phyloP scores from a whole-genome alignment of 2,113 vertebrate genomes.

The Sphaerodactylus townsendi region DNA sequence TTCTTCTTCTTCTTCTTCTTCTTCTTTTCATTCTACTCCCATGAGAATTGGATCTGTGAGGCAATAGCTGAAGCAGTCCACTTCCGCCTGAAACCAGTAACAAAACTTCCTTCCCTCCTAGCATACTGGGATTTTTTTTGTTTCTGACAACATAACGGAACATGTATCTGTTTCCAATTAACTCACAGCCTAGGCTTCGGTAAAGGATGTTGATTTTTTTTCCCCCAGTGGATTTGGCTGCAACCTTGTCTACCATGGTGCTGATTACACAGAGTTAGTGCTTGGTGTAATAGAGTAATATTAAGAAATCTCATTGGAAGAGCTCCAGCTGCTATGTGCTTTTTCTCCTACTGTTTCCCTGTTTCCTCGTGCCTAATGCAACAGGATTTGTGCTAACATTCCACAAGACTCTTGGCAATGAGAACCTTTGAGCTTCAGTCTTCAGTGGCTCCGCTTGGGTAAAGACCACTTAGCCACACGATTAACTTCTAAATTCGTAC shows the following conservation, averaged over 20 bases:
- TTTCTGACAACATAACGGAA: constrained; percentile 34
- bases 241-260: neutral
- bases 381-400: neutral
- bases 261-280: constrained; percentile 52
- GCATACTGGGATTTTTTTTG: neutral
- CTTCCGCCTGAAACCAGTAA: neutral
- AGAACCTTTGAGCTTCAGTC: neutral
- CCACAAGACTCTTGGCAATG: neutral
- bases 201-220: constrained; percentile 56
- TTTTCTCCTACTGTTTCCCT: constrained; percentile 14
- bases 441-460: neutral
- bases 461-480: neutral
- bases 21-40: neutral
- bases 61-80: constrained; percentile 12
- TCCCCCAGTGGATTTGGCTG: constrained; percentile 54
- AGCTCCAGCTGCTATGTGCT: neutral
- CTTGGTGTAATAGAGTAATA: no score
- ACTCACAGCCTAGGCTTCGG: constrained; percentile 41
- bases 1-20: neutral
- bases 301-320: constrained; percentile 38
- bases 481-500: neutral
- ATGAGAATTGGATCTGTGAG: constrained; percentile 10
- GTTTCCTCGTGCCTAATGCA: neutral
- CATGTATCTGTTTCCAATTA: constrained; percentile 59
- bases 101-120: neutral